Conservation (phyloP, 2,113 vertebrate genomes). For the Tenrec ecaudatus region DNA sequence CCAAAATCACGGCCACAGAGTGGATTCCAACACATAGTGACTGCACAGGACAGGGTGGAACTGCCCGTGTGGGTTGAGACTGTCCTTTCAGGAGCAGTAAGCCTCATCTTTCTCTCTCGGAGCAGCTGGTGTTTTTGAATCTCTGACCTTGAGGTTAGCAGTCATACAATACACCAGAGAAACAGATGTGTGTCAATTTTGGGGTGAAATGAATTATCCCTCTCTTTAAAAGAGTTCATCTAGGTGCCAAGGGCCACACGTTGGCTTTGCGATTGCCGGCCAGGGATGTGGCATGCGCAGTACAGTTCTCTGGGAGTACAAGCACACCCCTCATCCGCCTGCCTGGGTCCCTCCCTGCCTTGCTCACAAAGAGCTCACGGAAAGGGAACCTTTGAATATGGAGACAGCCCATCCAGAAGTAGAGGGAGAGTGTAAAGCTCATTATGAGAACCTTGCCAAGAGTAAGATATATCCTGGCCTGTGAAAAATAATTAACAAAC, state of each 20-base stretch:
- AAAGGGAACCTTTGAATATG: conserved; percentile 73
- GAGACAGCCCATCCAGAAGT: conserved; percentile 60
- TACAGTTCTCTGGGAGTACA: conserved; percentile 32
- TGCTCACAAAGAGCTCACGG: conserved; percentile 60
- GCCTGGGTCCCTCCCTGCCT: conserved; percentile 50
- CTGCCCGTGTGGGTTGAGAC: too few relatives aligned
- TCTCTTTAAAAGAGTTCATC: conserved; percentile 28
- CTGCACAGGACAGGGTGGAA: too few relatives aligned
- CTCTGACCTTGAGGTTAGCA: too few relatives aligned
- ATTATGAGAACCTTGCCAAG: conserved; percentile 45
- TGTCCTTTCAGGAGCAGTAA: too few relatives aligned
- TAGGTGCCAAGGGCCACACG: conserved; percentile 37
- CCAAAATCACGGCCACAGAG: too few relatives aligned
- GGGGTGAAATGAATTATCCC: conserved; percentile 6
- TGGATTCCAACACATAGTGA: too few relatives aligned
- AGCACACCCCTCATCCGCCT: conserved; percentile 37
- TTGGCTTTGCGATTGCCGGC: conserved; percentile 7
- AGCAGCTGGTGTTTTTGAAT: too few relatives aligned
- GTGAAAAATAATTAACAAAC: conserved; percentile 47
- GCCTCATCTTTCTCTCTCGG: too few relatives aligned
- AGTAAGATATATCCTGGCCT: conserved; percentile 31
- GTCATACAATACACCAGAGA: neutral
- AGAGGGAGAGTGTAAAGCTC: conserved; percentile 18
- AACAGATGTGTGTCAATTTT: neutral
- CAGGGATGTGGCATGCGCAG: conserved; percentile 28